Evolutionary conservation across 2,113 vertebrate genomes (phyloP).

Genomic region (Pithys albifrons): DNA sequence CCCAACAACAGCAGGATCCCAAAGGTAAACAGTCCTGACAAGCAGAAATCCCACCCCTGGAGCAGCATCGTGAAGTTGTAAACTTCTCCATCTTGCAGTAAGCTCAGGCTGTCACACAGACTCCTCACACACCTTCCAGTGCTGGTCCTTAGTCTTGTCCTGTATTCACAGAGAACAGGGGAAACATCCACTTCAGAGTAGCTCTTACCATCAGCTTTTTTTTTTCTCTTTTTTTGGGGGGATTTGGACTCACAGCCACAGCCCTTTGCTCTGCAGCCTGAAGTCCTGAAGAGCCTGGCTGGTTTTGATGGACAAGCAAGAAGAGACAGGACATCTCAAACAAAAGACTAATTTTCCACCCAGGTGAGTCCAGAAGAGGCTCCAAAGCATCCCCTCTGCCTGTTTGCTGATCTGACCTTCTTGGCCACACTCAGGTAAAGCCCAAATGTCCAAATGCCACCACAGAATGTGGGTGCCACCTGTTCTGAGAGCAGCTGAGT

Average conservation of each 20-base stretch:
- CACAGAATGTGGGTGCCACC: background rate
- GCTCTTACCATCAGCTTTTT: background rate
- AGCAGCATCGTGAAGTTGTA: background rate
- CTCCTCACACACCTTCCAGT: background rate
- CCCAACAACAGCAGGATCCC: background rate
- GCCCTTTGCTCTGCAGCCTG: background rate
- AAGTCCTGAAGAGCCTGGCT: background rate
- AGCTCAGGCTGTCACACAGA: accelerated
- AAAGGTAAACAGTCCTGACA: background rate
- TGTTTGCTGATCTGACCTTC: accelerated
- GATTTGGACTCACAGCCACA: background rate
- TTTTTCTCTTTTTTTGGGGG: background rate
- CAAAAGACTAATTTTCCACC: background rate
- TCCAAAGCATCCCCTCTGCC: background rate
- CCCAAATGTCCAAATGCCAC: background rate
- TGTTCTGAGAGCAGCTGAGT: background rate
- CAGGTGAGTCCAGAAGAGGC: background rate
- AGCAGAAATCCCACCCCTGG: background rate
- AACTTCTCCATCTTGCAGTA: background rate
- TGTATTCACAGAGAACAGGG: background rate
- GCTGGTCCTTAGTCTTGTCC: background rate
- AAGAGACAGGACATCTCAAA: background rate
- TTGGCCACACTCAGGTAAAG: background rate
- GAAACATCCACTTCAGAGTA: background rate
- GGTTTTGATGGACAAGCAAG: background rate